phyloP scores from a whole-genome alignment of 2,113 vertebrate species.

The Rhipidura dahli region DNA sequence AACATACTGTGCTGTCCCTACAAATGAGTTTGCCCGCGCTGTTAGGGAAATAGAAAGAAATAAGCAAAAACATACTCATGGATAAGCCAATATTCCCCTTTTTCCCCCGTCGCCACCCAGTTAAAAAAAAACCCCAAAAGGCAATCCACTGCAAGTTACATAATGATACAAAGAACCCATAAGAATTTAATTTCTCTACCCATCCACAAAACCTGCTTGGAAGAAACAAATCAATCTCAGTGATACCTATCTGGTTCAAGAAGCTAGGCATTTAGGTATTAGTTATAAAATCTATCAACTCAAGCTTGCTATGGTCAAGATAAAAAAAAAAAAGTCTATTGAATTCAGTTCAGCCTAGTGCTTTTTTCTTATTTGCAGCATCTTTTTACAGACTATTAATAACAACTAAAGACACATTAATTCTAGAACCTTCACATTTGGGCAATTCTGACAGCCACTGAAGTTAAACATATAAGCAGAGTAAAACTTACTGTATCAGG shows the following conservation, averaged over 20 bases:
- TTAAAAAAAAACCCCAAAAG: neutral
- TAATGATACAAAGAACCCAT: neutral
- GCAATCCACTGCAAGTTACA: neutral
- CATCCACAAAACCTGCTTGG: neutral
- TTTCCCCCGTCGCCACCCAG: no score
- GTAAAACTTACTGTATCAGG: neutral
- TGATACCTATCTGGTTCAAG: neutral
- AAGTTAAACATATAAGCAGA: neutral
- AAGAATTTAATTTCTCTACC: neutral
- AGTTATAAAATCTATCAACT: neutral
- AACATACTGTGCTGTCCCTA: conserved; percentile 97
- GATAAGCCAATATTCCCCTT: neutral
- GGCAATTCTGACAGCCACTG: neutral
- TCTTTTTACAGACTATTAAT: neutral
- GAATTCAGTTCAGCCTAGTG: neutral
- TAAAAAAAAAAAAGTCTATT: neutral
- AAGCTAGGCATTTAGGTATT: neutral
- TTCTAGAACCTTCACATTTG: neutral
- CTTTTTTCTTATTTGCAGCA: neutral
- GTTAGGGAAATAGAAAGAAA: conserved; percentile 7
- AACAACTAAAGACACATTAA: neutral
- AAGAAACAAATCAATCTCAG: neutral
- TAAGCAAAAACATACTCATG: neutral
- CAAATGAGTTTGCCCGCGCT: conserved; percentile 97
- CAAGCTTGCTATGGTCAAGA: neutral